Base-by-base conservation (phyloP, 2,113 vertebrate species). In the Aptenodytes forsteri region DNA sequence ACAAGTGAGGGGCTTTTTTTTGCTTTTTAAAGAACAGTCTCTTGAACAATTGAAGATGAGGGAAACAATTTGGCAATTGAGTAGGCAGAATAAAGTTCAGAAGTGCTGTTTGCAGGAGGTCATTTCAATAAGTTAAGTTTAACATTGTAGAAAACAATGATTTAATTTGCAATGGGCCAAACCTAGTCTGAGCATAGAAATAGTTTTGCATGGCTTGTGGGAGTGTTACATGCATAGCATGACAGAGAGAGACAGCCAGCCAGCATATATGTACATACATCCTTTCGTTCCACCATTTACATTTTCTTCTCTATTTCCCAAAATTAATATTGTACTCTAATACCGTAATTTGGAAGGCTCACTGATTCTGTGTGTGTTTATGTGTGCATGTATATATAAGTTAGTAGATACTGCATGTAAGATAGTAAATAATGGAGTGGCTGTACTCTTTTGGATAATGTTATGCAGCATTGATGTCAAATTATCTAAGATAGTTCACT, bases 401-500 rank as follows among this genome's bases (percentile, higher is more conserved):
- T 42, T 34, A 86, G 36, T 40, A 72, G 34, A n/a, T 56, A 23
- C 4, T 92, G 56, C 34, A 34, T 54, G 34, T n/a, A 62, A 72
- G 29, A 14, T n/a, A 54, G 89, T 87, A 87, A 93, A 93, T 96
- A 96, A 83, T 44, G 38, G 16, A 94, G 49, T 17, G 36, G 20
- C 32, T 87, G 29, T 62, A 23, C 66, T 78, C 72, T 75, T 82
- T 34, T 58, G 52, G 76, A 73, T 84, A 85, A 95, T 83, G 38
- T 50, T 83, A 66, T 91, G 80, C 59, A 95, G 71, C 77, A 93
- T 3, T 90, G 69, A 96, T 91, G 75, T 95, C 79, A 93, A 91
- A 96, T 95, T 92, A 93, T 88, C 89, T 85, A 89, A 91, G 75
- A 85, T 72, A 75, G 59, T 91, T 95, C 91, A 59, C 50, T 91